Evolutionary conservation across 92 coral and sea anemone species (phyloP), one percentile per base, ranked within the genome.

Genomic region (Heteractis magnifica): DNA sequence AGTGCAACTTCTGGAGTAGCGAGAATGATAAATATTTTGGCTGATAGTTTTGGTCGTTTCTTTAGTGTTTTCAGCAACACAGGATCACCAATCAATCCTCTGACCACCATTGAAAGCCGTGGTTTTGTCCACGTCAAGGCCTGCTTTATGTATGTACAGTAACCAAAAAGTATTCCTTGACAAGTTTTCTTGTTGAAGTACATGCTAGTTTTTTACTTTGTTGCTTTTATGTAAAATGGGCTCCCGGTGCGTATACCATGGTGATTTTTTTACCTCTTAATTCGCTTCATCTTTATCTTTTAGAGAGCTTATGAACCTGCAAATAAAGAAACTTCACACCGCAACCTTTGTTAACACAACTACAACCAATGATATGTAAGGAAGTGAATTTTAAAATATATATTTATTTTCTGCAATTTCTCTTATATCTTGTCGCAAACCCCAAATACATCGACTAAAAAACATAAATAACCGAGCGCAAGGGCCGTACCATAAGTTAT

Each of bases 81-180:
- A 10, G 87, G 83, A 19, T 55, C 41, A 9, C 76, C 79, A 14
- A 81, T 64, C 41, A 93, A 89, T 82, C 88, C 92, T 7, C 80
- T 93, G 77, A 89, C 88, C 49, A 76, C 79, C 50, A 85, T 93
- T 7, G 92, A 84, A 52, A 55, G 86, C 55, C 88, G 87, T 68
- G 94, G 92, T 10, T 93, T 93, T 76, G 85, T 88, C 49, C 49
- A 87, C 58, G 91, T 93, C 20, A 13, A 79, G 10, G 86, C 84
- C 65, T 87, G 83, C 51, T 71, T 49, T 71, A 87, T 93, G 97
- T 93, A 87, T 76, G 94, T 89, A 58, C 11, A 21, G 6, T 34
- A 34, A 34, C 44, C 44, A 34, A 2, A 34, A 34, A 34, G 72
- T 18, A 78, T 18, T 59, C 65, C 41, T 65, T 65, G 2, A 11